A percentile compares a stretch with the other conserved stretches of the same genome.
Evolutionary conservation across 2,888 invertebrate species (phyloP).

Genomic region (Thecocarcelia acutangulata): DNA sequence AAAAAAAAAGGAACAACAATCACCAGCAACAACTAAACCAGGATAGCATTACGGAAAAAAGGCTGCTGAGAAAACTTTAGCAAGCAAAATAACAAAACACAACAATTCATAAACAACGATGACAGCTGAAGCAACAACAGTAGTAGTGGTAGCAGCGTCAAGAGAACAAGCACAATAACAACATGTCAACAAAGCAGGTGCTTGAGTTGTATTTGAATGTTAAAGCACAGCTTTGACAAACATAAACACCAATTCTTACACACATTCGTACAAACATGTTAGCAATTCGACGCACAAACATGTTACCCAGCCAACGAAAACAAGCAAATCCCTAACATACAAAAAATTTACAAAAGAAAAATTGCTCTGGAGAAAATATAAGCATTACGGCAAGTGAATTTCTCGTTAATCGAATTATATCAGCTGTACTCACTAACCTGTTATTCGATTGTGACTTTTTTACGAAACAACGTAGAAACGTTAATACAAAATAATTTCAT

Average conservation of each 20-base stretch:
- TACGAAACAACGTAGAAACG: too few species aligned
- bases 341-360: too few species aligned
- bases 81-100: conserved; percentile 7
- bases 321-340: too few species aligned
- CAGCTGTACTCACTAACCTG: too few species aligned
- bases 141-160: conserved; percentile 12
- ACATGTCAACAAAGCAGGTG: conserved; percentile 66
- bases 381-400: too few species aligned
- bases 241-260: conserved; percentile 15
- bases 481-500: too few species aligned
- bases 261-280: not conserved
- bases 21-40: conserved; percentile 31
- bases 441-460: too few species aligned
- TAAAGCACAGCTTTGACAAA: conserved; percentile 60
- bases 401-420: too few species aligned
- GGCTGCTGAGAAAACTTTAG: conserved; percentile 32
- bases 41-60: conserved; percentile 15
- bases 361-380: too few species aligned
- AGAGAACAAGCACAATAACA: conserved; percentile 48
- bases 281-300: not conserved
- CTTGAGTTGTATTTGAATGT: conserved; percentile 61
- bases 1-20: not conserved
- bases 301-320: too few species aligned
- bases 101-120: conserved; percentile 28
- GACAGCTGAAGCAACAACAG: not conserved